Evolutionary conservation across 2,113 vertebrate genomes (phyloP).

Genomic region (Corynorhinus townsendii): DNA sequence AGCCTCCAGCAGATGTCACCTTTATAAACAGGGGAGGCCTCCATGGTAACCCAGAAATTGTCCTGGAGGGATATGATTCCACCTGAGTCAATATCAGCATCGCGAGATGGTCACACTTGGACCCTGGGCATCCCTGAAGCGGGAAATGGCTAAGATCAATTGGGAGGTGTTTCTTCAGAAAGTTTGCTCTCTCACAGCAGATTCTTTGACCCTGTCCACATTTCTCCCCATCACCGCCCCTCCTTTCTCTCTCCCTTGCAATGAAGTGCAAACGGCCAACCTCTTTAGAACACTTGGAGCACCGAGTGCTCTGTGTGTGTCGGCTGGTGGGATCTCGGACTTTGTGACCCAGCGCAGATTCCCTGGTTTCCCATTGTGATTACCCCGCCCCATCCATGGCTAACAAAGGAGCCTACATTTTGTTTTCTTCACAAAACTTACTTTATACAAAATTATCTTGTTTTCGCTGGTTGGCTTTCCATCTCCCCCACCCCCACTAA

Average conservation of each 20-base stretch:
- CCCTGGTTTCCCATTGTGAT: background rate
- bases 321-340: background rate
- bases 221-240: background rate
- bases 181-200: background rate
- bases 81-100: background rate
- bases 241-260: background rate
- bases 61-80: background rate
- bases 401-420: background rate
- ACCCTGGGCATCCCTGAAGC: too few species aligned
- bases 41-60: background rate
- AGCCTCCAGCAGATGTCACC: background rate
- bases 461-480: background rate
- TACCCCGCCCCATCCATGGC: background rate
- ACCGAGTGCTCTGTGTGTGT: background rate
- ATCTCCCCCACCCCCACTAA: background rate
- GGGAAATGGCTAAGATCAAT: too few species aligned
- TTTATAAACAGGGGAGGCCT: background rate
- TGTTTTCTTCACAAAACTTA: too few species aligned
- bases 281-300: background rate
- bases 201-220: background rate
- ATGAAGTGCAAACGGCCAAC: background rate
- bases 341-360: background rate
- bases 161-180: background rate
- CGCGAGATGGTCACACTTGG: background rate
- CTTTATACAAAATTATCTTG: background rate